Conservation (phyloP, 2,113 vertebrate genomes). For the Lichenostomus cassidix region DNA sequence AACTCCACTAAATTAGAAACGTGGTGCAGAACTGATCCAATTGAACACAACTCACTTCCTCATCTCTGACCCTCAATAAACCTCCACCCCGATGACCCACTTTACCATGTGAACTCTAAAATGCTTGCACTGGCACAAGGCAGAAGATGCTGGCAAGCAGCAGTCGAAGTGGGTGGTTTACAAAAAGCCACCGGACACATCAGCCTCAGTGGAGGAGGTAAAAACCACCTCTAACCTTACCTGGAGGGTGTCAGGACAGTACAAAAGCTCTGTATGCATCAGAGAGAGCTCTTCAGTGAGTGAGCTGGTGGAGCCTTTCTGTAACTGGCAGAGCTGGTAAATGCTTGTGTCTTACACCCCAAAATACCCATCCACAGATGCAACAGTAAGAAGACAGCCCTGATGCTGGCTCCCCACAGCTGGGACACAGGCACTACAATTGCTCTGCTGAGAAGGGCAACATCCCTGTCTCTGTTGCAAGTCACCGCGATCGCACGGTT, state of each 20-base stretch:
- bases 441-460: neutral
- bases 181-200: neutral
- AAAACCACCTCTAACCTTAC: neutral
- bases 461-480: neutral
- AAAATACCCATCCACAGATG: neutral
- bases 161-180: neutral
- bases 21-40: neutral
- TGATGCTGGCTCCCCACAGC: neutral
- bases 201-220: neutral
- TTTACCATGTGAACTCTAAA: neutral
- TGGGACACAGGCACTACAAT: fast-evolving
- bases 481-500: fast-evolving
- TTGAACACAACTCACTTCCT: neutral
- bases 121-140: neutral
- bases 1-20: neutral
- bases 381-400: neutral
- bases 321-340: neutral
- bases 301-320: neutral
- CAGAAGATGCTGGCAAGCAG: neutral
- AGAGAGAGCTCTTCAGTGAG: neutral
- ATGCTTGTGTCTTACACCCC: neutral
- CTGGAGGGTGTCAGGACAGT: neutral
- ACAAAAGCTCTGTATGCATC: neutral
- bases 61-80: neutral
- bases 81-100: neutral